Base-by-base conservation (phyloP, 2,888 invertebrate species). In the Dasysyrphus albostriatus region DNA sequence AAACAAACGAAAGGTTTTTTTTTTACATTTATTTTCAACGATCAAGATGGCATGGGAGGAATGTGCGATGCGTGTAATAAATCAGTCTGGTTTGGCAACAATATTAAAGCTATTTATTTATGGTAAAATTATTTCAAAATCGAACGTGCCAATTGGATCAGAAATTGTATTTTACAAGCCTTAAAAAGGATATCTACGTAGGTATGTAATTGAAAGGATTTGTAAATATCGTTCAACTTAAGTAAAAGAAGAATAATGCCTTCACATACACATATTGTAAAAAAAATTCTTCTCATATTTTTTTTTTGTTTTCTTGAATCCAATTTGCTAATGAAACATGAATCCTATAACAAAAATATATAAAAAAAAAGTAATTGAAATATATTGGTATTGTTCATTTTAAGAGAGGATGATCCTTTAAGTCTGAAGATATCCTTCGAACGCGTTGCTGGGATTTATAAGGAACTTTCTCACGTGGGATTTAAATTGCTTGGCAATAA, bases 61-160 rank as follows among this genome's bases (percentile, higher is more conserved):
- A 24, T 9, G 49, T 59, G 75, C 10, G 44, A 34, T 34, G 7
- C 3, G n/a, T 54, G 42, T 10, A 37, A 61, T 61, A 67, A 72
- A 80, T 75, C 65, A 75, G 51, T 72, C 49, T 76, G 56, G 37
- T 4, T 32, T 72, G 56, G 58, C 14, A 61, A 32, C 32, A 32
- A 37, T 32, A 58, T 72, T 82, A 65, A 75, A 59, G 47, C 51
- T 9, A 24, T 44, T 3, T 24, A 85, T 85, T 85, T 77, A 85
- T 81, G 59, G 73, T 24, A 9, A 73, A 77, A 67, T 77, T 80
- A 77, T 85, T 81, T 51, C 59, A 59, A 73, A 61, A 69, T 44
- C 24, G 72, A 51, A 80, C 84, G 84, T 84, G 84, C 58, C 76
- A 75, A 80, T 76, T 65, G 74, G 47, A 65, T 29, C 44, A 47